phyloP scores from a whole-genome alignment of 2,113 vertebrate genomes.

The Triplophysa siluroides region DNA sequence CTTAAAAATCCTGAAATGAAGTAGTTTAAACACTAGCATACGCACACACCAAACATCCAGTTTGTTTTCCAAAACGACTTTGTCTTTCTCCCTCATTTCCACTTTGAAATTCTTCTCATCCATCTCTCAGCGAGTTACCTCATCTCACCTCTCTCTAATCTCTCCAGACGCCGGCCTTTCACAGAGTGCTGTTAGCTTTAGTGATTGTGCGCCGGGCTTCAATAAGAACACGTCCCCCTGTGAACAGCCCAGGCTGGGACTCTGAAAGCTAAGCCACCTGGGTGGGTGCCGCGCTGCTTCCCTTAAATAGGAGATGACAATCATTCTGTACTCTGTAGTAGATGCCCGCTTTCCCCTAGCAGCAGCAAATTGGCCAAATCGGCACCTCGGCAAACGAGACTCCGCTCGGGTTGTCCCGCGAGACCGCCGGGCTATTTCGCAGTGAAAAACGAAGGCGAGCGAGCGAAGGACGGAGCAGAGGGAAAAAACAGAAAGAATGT shows the following conservation, averaged over 20 bases:
- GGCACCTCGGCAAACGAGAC: conserved; percentile 14
- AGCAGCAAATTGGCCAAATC: conserved; percentile 41
- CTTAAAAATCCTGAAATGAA: too few species aligned
- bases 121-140: not conserved
- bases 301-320: conserved; percentile 46
- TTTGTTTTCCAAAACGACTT: not conserved
- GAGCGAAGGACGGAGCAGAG: not conserved
- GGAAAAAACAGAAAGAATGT: conserved; percentile 27
- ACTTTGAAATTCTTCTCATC: conserved; percentile 17
- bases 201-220: conserved; percentile 27
- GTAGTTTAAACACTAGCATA: not conserved
- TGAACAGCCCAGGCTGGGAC: conserved; percentile 24
- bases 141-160: conserved; percentile 12
- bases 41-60: not conserved
- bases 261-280: conserved; percentile 34
- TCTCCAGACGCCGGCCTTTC: conserved; percentile 6
- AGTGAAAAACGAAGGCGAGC: conserved; percentile 1
- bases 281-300: not conserved
- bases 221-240: conserved; percentile 31
- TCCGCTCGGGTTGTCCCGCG: conserved; percentile 7
- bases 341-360: conserved; percentile 22
- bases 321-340: conserved; percentile 43
- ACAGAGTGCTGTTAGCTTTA: conserved; percentile 10
- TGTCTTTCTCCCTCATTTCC: conserved; percentile 3
- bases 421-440: conserved; percentile 13